Evolutionary conservation across 2,888 invertebrate species (phyloP), one percentile per base, ranked within the genome.

Genomic region (Clitarchus hookeri): DNA sequence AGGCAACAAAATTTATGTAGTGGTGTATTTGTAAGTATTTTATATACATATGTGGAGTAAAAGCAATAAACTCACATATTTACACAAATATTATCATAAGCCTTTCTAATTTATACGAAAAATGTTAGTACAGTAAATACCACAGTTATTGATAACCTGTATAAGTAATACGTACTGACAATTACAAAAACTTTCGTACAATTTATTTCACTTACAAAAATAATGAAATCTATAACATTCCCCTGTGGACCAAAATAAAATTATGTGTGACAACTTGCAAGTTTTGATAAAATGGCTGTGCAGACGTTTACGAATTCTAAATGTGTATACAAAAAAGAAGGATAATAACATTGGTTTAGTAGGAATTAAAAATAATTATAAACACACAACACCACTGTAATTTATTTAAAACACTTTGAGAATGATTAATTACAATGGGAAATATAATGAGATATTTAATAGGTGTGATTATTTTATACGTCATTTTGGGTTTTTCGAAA

Each of bases 201-300:
- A 23, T 23, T n/a, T 23, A 9, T 65, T 23, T 65, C 16, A 23
- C 65, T n/a, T 65, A 65, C 65, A 65, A 8, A 16, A 16, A 65
- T 8, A 65, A 65, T 65, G 0, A 65, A 65, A 16, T 23, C 16
- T 4, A 65, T 16, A 65, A 12, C 65, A 16, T n/a, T 65, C 19
- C 65, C n/a, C 23, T 65, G 65, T 65, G 65, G 65, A 65, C 65
- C 65, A 65, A 65, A 65, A 23, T n/a, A 8, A 9, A 16, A n/a
- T 65, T 19, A 2, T 65, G 8, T 65, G 65, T 12, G 65, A 65
- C 65, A 23, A 65, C n/a, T n/a, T 65, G 65, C 65, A 65, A 65
- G 65, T 65, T 65, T 65, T 65, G 65, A 65, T 65, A 65, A 65
- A 65, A 65, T 65, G 65, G 65, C 65, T 65, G 65, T 65, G 65